These are phyloP conservation scores for Anoplius nigerrimus DNA, from an alignment of 2,888 invertebrate genomes.

Conservation along the genomic window DNA sequence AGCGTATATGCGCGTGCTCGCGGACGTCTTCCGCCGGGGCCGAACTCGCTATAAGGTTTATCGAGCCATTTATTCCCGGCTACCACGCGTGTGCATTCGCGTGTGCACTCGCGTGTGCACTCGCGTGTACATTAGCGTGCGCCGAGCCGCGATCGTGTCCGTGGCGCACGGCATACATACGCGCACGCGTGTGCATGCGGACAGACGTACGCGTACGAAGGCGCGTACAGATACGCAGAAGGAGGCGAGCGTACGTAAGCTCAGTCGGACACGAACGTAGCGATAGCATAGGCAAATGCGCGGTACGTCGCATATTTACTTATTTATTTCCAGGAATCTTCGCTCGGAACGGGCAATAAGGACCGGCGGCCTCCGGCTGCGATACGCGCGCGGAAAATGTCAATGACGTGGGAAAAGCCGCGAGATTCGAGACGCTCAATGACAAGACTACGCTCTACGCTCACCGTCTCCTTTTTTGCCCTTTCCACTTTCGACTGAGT, in stretches of 20 bases:
- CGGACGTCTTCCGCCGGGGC: constrained; percentile 30
- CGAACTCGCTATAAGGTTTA: constrained; percentile 19
- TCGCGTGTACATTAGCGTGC: no score
- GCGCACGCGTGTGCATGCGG: not conserved
- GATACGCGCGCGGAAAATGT: not conserved
- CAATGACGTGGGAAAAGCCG: not conserved
- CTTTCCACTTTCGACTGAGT: no score
- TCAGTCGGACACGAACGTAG: no score
- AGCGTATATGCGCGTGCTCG: not conserved
- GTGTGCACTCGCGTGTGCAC: not conserved
- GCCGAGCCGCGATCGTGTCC: no score
- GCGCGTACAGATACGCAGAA: no score
- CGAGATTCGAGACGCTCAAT: not conserved
- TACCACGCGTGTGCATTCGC: constrained; percentile 7
- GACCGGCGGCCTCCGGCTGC: not conserved
- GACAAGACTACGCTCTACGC: not conserved
- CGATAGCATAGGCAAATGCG: not conserved
- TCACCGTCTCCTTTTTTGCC: not conserved
- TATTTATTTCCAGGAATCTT: constrained; percentile 2
- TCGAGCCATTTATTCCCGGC: constrained; percentile 29
- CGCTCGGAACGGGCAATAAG: not conserved
- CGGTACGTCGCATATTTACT: not conserved
- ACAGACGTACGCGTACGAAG: no score
- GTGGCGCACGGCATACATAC: no score
- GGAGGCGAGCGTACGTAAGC: no score